Base-by-base conservation (phyloP, 2,113 vertebrate species). In the Aptenodytes patagonicus region DNA sequence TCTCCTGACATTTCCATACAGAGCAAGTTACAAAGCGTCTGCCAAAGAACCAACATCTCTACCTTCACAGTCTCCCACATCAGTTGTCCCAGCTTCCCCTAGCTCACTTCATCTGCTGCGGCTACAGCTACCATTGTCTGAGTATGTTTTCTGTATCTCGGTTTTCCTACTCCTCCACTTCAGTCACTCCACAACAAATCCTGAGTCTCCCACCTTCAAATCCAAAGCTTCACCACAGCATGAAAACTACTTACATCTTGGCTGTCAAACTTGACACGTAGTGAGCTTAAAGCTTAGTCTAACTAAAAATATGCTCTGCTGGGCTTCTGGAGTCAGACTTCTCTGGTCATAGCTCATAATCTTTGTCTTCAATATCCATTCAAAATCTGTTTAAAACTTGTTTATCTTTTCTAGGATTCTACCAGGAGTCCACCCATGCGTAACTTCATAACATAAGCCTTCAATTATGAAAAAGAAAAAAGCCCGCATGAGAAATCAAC, bases 331-430 rank as follows among this genome's bases (percentile, higher is more conserved):
- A 83, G 22, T 18, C 36, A 93, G 80, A 87, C 2, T 16, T 66
- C 66, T 83, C 68, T 36, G 26, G 14, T 47, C 78, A 91, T 26
- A 64, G 42, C 17, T 90, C 72, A 24, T 64, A 51, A 83, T 44
- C n/a, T 83, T 85, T 80, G 61, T 28, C 49, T 93, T 88, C 72
- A 81, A 46, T 25, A 83, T 29, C 49, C 51, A 86, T 21, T 70
- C 51, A 62, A 69, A 70, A 72, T 72, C 78, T 70, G 49, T 71
- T 93, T 88, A 64, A 75, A 92, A 75, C 65, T 76, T 81, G 46
- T 61, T 94, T 82, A 85, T 85, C 87, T 69, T 95, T 95, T 90
- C 83, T 83, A 95, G 46, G 83, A 95, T 95, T 95, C 89, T 89
- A 89, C 66, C n/a, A 65, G 36, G 70, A 91, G 68, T 91, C 66